Base-by-base conservation (phyloP, 1,140 invertebrate genomes). In the Drosophila eugracilis region DNA sequence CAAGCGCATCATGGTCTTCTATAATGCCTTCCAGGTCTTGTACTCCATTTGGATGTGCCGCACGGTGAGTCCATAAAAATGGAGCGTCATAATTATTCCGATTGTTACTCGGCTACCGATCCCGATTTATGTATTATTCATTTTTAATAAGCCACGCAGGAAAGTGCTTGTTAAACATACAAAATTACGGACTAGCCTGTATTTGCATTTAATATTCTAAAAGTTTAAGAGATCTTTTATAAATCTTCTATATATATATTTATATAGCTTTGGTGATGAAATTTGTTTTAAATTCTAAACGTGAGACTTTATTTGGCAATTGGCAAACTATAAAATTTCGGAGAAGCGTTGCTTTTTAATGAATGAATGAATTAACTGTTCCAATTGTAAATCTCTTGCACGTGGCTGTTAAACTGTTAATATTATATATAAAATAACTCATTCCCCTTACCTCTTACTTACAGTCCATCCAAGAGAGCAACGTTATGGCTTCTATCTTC, bases 11-110 rank as follows among this genome's bases (percentile, higher is more conserved):
- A 93, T 98, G 79, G 94, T 96, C 52, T 62, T 94, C 19, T 98
- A 97, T 89, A 97, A 98, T 89, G 89, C 94, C 12, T 76, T 94
- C 21, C 95, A 97, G 92, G 95, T 97, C 28, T 26, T 95, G 39
- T 92, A 94, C 45, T 95, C 94, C 76, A 85, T 83, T 34, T 91
- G 88, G 84, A 79, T 91, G 85, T 91, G 90, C 55, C 83, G 81
- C 32, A 89, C 73, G 71, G 89, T 91, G 36, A 79, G 85, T 75
- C 45, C 48, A 52, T 60, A 30, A 37, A 37, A 71, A 48, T 12
- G 14, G 48, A 7, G 26, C 57, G 54, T 53, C 30, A 53, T 71
- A 60, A 53, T 52, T 42, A 54, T 63, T 39, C 60, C 30, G 41
- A 6, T 9, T 30, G 28, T 60, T 26, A n/a, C n/a, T 42, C 36